Evolutionary conservation across 2,113 vertebrate species (phyloP).

Genomic region (Chaetodon trifascialis): DNA sequence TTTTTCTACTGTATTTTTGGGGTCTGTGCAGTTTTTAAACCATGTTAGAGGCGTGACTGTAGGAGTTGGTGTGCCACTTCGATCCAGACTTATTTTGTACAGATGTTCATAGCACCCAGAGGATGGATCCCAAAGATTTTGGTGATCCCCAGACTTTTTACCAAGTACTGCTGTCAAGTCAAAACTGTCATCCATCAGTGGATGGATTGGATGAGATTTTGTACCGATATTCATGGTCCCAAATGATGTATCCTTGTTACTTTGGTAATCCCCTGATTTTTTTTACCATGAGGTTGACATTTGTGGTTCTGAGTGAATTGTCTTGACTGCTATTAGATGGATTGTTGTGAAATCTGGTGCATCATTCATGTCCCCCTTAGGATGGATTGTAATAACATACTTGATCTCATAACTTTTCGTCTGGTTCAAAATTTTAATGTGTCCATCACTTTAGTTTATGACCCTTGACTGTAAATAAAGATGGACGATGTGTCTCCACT

Average conservation of each 20-base stretch:
- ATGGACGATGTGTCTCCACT: too few relatives aligned
- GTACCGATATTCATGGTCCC: not conserved
- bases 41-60: not conserved
- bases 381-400: not conserved
- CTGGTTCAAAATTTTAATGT: too few relatives aligned
- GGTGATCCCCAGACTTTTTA: not conserved
- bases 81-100: not conserved
- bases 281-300: too few relatives aligned
- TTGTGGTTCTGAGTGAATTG: not conserved
- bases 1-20: not conserved
- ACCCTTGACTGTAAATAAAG: too few relatives aligned
- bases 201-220: not conserved
- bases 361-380: not conserved
- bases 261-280: not conserved
- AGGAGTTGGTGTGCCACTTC: not conserved
- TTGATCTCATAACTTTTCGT: too few relatives aligned
- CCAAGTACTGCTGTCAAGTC: not conserved
- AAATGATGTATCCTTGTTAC: not conserved
- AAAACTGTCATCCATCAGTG: slow-evolving; percentile 1
- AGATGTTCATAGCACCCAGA: not conserved
- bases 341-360: not conserved
- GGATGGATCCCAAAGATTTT: not conserved
- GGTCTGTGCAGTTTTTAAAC: not conserved
- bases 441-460: too few relatives aligned
- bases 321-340: not conserved